Base-by-base conservation (phyloP, 2,888 invertebrate genomes). In the Mactromeris polynyma region DNA sequence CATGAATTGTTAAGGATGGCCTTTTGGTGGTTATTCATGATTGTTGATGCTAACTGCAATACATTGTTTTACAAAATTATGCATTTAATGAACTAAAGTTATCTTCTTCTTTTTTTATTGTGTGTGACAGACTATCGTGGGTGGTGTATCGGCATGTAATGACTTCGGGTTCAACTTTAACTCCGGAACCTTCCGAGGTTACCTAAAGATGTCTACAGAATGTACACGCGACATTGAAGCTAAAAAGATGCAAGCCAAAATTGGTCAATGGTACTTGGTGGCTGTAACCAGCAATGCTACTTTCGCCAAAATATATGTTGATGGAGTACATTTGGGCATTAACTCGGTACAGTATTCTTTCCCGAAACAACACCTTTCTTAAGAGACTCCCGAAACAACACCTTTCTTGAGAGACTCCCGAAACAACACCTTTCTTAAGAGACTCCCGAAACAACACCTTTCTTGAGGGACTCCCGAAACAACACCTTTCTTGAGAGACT, bases 91-190 rank as follows among this genome's bases (percentile, higher is more conserved):
- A n/a, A n/a, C n/a, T n/a, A n/a, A n/a, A n/a, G n/a, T n/a, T n/a
- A n/a, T n/a, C n/a, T 4, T n/a, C n/a, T n/a, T 58, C 6, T 21
- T 58, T 58, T 21, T n/a, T n/a, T 58, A 21, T n/a, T 64, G 58
- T 73, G 2, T 73, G 3, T 85, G 26, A 36, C 81, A 95, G 95
- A 93, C 94, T 9, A 88, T 95, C 54, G 89, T 93, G 33, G 95
- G 95, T 6, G 94, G 94, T 0, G 94, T 91, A 4, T 83, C 85
- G 0, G 86, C 87, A 9, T 95, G 95, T 84, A 90, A 92, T 33
- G 94, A 94, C 83, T 94, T 94, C 81, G 95, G 95, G 14, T 89
- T 95, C 82, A 92, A 93, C 83, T 89, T 93, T 54, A 92, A 92
- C 51, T 94, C 94, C 69, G 92, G 92, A 64, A 93, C 93, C 11